These are phyloP conservation scores for Orchesellides sinensis DNA, from an alignment of 2,888 invertebrate genomes.

Conservation along the genomic window DNA sequence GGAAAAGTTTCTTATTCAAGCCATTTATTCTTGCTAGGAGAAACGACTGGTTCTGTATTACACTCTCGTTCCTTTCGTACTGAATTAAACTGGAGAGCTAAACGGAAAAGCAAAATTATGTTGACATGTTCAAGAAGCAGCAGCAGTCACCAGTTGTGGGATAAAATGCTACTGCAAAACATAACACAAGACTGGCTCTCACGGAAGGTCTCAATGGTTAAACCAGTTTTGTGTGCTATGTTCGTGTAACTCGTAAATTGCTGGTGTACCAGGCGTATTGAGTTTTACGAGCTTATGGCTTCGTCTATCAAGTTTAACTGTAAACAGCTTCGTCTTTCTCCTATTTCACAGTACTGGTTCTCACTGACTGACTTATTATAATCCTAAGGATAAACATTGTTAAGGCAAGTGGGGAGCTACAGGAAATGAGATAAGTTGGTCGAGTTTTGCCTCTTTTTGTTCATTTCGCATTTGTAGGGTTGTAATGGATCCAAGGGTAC, in stretches of 20 bases:
- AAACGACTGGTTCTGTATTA: neutral
- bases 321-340: too few species aligned
- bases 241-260: constrained; percentile 1
- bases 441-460: too few species aligned
- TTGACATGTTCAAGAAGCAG: neutral
- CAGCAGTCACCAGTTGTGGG: neutral
- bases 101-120: neutral
- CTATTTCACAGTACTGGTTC: neutral
- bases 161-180: too few species aligned
- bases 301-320: too few species aligned
- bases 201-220: neutral
- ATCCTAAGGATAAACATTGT: constrained; percentile 59
- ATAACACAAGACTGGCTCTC: too few species aligned
- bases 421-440: constrained; percentile 27
- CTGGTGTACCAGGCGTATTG: neutral
- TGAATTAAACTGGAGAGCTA: neutral
- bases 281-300: neutral
- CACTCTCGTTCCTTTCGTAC: neutral
- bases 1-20: neutral
- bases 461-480: neutral
- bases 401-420: constrained; percentile 22
- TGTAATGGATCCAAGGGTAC: too few species aligned
- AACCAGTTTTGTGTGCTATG: neutral
- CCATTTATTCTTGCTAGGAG: constrained; percentile 28
- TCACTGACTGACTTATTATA: constrained; percentile 45